Conservation (phyloP, 2,888 invertebrate genomes). For the Noctua comes region DNA sequence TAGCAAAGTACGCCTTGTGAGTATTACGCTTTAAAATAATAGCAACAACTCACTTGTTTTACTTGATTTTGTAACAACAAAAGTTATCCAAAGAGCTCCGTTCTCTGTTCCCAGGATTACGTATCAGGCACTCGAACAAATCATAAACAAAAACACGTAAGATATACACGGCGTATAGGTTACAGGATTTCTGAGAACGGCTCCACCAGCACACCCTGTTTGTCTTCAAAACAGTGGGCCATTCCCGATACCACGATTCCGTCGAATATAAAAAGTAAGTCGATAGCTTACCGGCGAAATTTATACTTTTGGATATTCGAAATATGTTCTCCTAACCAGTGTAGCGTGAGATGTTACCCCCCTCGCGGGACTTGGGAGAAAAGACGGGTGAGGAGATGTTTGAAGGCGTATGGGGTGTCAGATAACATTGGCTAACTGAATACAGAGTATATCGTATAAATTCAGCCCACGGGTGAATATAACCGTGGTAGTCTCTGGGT, state of each 20-base stretch:
- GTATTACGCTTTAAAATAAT: background rate
- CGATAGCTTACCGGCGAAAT: constrained; percentile 89
- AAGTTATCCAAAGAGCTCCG: constrained; percentile 33
- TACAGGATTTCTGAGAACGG: constrained; percentile 62
- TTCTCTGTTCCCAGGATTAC: constrained; percentile 48
- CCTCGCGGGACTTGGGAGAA: background rate
- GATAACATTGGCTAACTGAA: constrained; percentile 76
- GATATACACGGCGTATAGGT: constrained; percentile 56
- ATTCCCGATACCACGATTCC: constrained; percentile 85
- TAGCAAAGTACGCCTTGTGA: too few species aligned
- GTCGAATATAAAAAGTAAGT: constrained; percentile 90
- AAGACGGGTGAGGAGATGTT: constrained; percentile 44
- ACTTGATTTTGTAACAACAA: constrained; percentile 13
- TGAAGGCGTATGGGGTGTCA: constrained; percentile 72
- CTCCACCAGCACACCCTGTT: constrained; percentile 78
- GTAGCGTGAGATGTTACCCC: constrained; percentile 67
- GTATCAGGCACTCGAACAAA: constrained; percentile 56
- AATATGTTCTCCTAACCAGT: constrained; percentile 83
- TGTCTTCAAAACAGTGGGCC: constrained; percentile 88
- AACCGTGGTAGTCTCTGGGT: constrained; percentile 88
- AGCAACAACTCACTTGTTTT: background rate
- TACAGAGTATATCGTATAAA: constrained; percentile 89
- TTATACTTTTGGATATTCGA: constrained; percentile 90
- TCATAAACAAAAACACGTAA: constrained; percentile 66
- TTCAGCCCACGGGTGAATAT: constrained; percentile 89